phyloP scores from a whole-genome alignment of 2,888 invertebrate species.

The Morinoia aosen region DNA sequence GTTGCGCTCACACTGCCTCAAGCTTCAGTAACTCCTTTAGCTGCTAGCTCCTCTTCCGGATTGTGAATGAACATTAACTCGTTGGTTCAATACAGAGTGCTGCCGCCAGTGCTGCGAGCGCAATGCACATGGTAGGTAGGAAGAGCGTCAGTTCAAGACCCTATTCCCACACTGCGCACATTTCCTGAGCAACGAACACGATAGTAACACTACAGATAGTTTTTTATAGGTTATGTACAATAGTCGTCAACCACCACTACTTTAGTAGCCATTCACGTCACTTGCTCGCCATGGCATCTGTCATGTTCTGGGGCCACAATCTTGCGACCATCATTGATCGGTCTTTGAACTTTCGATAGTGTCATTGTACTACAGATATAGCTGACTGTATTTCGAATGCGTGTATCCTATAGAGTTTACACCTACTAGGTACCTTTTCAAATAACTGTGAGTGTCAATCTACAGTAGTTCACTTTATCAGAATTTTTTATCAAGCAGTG shows the following conservation, averaged over 20 bases:
- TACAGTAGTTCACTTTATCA: neutral
- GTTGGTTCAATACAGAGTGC: neutral
- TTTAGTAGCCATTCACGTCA: neutral
- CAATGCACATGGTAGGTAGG: neutral
- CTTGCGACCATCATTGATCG: neutral
- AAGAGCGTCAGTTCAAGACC: neutral
- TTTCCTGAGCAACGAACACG: too few species aligned
- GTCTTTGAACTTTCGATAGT: neutral
- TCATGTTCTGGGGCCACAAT: neutral
- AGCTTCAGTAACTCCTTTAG: conserved; percentile 5
- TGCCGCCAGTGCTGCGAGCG: neutral
- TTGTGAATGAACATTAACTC: neutral
- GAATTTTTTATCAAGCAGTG: neutral
- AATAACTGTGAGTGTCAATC: neutral
- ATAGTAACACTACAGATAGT: too few species aligned
- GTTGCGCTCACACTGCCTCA: neutral
- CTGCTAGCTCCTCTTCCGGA: neutral
- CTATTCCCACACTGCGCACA: neutral
- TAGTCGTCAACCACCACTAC: neutral
- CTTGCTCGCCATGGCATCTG: neutral
- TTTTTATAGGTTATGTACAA: too few species aligned
- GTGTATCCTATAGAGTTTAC: neutral
- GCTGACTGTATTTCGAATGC: neutral
- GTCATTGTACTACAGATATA: neutral
- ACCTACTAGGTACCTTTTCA: neutral